Conservation (phyloP, 37 sponge, comb jelly and placozoan genomes). For the Aplysina aerophoba region DNA sequence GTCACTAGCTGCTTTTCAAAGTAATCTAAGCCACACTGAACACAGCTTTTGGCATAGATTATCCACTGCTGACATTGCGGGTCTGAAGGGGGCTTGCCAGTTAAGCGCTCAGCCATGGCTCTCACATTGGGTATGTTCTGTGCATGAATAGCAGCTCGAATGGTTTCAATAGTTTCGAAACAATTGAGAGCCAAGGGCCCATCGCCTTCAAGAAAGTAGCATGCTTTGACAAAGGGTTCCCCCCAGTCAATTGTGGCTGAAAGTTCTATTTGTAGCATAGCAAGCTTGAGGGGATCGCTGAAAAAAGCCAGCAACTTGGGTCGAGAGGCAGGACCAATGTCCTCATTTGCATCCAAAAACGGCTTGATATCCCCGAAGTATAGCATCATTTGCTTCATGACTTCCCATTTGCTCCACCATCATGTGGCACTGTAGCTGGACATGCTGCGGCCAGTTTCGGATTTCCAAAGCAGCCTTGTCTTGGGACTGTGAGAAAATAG, state of each 20-base stretch:
- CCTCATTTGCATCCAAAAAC: not conserved
- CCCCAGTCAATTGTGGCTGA: slow-evolving; percentile 9
- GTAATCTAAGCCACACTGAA: slow-evolving; percentile 42
- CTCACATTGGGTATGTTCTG: slow-evolving; percentile 37
- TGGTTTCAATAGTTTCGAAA: slow-evolving; percentile 30
- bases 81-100: slow-evolving; percentile 27
- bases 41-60: slow-evolving; percentile 29
- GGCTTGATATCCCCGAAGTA: not conserved
- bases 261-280: slow-evolving; percentile 3
- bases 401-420: no score
- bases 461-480: slow-evolving; percentile 12
- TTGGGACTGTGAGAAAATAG: slow-evolving; percentile 32
- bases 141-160: slow-evolving; percentile 5
- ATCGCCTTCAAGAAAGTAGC: slow-evolving; percentile 51
- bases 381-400: not conserved
- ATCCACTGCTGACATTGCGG: slow-evolving; percentile 18
- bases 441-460: no score
- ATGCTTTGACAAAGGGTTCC: slow-evolving; percentile 39
- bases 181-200: slow-evolving; percentile 37
- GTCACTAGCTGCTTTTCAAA: slow-evolving; percentile 28
- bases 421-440: no score
- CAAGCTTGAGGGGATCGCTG: not conserved
- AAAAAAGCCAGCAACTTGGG: not conserved
- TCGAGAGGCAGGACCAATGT: not conserved
- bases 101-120: slow-evolving; percentile 28